These are phyloP conservation scores for Sisor rabdophorus DNA, from an alignment of 2,113 vertebrate genomes.

Conservation along the genomic window DNA sequence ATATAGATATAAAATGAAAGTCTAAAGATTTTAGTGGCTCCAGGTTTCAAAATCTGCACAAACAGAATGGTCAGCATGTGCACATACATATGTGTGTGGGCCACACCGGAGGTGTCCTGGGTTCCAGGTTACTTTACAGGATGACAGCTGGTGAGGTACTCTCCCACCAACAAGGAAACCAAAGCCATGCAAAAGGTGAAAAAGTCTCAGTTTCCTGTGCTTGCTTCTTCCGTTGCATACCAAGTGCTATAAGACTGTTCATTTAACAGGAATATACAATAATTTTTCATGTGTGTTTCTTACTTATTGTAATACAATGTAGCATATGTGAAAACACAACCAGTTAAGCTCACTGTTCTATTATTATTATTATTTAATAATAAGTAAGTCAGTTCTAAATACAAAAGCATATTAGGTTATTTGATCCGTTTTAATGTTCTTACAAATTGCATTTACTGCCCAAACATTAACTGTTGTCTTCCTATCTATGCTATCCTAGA, in stretches of 20 bases:
- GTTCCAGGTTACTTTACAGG: constrained; percentile 44
- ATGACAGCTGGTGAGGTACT: constrained; percentile 56
- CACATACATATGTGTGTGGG: constrained; percentile 32
- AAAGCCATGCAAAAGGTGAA: constrained; percentile 53
- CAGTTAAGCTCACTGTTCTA: no score
- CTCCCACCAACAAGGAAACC: constrained; percentile 51
- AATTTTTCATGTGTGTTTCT: no score
- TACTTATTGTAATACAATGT: no score
- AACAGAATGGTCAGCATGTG: constrained; percentile 27
- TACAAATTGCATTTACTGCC: background rate
- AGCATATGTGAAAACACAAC: no score
- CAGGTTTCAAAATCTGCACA: constrained; percentile 2
- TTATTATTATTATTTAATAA: no score
- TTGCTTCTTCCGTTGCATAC: constrained; percentile 47
- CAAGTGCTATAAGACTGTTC: constrained; percentile 14
- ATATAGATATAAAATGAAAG: background rate
- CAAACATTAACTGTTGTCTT: background rate
- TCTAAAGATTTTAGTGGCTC: background rate
- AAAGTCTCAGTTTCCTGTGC: constrained; percentile 53
- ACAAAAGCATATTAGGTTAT: background rate
- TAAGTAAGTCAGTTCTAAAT: background rate
- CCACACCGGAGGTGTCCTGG: constrained; percentile 48
- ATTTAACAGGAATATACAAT: no score
- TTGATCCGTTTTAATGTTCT: background rate
- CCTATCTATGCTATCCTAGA: background rate